Conservation (phyloP, 2,888 invertebrate species). For the Lingula anatina region DNA sequence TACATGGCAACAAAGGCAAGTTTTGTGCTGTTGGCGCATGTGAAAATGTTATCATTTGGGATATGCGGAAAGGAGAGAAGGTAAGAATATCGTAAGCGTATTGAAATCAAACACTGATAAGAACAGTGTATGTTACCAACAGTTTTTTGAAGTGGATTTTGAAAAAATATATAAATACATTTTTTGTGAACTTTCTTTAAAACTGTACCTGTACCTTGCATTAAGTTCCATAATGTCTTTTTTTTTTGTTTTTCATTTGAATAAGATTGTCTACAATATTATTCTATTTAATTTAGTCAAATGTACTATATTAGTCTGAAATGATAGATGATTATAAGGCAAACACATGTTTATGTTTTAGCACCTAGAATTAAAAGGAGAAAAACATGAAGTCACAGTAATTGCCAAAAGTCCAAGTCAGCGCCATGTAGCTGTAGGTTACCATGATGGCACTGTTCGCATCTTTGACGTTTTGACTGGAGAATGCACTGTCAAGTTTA, state of each 20-base stretch:
- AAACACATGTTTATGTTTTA: too few species aligned
- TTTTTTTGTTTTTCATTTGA: too few species aligned
- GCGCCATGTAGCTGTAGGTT: conserved; percentile 82
- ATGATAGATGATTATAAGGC: too few species aligned
- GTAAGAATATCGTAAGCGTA: conserved; percentile 12
- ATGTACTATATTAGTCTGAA: too few species aligned
- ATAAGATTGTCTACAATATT: too few species aligned
- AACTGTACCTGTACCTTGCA: neutral
- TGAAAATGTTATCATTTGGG: conserved; percentile 92
- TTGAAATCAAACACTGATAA: neutral
- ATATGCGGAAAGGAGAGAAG: conserved; percentile 68
- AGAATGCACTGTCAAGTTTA: conserved; percentile 65
- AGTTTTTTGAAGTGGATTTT: neutral
- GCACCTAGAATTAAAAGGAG: conserved; percentile 76
- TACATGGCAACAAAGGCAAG: conserved; percentile 68
- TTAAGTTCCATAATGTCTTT: too few species aligned
- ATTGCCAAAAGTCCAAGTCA: conserved; percentile 73
- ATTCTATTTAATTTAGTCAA: too few species aligned
- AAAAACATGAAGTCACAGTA: conserved; percentile 72
- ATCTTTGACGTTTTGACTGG: conserved; percentile 67
- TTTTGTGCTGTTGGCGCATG: conserved; percentile 88
- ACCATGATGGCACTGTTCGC: conserved; percentile 80
- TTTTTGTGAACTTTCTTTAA: neutral
- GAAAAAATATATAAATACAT: too few species aligned
- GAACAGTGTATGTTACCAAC: neutral